Base-by-base conservation (phyloP, 1,140 invertebrate genomes). In the Drosophila paulistorum region DNA sequence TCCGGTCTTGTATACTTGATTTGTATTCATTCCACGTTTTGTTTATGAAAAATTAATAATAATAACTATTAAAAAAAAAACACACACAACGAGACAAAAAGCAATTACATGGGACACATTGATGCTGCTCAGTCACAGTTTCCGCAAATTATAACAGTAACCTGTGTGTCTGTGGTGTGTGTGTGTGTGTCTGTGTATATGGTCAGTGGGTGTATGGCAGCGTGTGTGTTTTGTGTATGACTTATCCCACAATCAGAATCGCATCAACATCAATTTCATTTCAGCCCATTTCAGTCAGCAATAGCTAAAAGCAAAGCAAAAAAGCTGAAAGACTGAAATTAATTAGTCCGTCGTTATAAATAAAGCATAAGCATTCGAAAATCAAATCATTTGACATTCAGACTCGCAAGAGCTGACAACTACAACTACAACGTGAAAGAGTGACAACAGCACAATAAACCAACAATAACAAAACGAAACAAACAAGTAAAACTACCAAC, bases 321-420 rank as follows among this genome's bases (percentile, higher is more conserved):
- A 48, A 10, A 68, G 14, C 72, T 48, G 41, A 77, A 81, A 76
- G 78, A 77, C 65, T 75, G 80, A 83, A 83, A 89, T 89, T 86
- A 86, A 86, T 86, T 86, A 86, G 76, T 86, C 45, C 45, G 69
- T 58, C 58, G 71, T 80, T 86, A 89, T 89, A 86, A 86, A 86
- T 87, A 87, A 77, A 87, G 83, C 84, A 86, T 86, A 86, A 86
- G 65, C 79, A 83, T 77, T 73, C 74, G 75, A 64, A 62, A 68
- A 68, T 69, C 84, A 86, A 80, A 83, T 77, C 83, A 89, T 86
- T 86, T 86, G 79, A 86, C 84, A 86, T 87, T 86, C 82, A 87
- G 79, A 54, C 83, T 69, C 72, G 64, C 71, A 55, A 41, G 61
- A 67, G 67, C 63, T 61, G 60, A 45, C 67, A 39, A 35, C 70